Percentiles rank a stretch among this genome's conserved stretches.
These are phyloP conservation scores for rat (Rattus norvegicus) DNA, from an alignment of 2,113 vertebrate genomes.

Conservation along the genomic window DNA sequence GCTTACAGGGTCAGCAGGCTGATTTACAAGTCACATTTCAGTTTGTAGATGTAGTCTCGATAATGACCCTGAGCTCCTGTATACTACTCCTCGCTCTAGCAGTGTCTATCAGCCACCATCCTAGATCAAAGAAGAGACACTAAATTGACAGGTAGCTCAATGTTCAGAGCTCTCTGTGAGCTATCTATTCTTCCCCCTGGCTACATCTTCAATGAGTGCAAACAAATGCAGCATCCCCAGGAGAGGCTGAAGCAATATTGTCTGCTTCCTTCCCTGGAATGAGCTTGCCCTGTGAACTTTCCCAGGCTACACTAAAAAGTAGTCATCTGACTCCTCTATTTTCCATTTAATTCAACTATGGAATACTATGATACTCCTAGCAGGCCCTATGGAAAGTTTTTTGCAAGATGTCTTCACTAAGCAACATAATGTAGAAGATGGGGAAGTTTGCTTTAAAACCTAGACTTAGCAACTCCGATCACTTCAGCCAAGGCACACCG, in stretches of 20 bases:
- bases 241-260: background rate
- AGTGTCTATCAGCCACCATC: background rate
- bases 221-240: background rate
- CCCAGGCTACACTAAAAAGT: background rate
- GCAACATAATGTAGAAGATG: background rate
- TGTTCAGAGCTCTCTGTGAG: background rate
- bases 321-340: background rate
- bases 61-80: background rate
- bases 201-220: background rate
- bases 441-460: slow-evolving; percentile 1
- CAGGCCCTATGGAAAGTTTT: background rate
- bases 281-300: background rate
- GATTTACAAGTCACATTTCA: slow-evolving; percentile 55
- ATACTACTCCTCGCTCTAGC: background rate
- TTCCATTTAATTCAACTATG: background rate
- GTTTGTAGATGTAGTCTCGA: background rate
- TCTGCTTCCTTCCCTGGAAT: background rate
- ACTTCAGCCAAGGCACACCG: background rate
- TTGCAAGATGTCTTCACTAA: slow-evolving; percentile 41
- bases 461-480: background rate
- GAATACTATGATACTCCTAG: background rate
- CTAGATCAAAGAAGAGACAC: background rate
- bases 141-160: slow-evolving; percentile 35
- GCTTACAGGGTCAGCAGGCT: slow-evolving; percentile 46
- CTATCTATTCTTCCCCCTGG: background rate